A percentile compares a stretch with the other conserved stretches of the same genome.
Conservation (phyloP, 1,140 invertebrate species). For the Bathynomus jamesi region DNA sequence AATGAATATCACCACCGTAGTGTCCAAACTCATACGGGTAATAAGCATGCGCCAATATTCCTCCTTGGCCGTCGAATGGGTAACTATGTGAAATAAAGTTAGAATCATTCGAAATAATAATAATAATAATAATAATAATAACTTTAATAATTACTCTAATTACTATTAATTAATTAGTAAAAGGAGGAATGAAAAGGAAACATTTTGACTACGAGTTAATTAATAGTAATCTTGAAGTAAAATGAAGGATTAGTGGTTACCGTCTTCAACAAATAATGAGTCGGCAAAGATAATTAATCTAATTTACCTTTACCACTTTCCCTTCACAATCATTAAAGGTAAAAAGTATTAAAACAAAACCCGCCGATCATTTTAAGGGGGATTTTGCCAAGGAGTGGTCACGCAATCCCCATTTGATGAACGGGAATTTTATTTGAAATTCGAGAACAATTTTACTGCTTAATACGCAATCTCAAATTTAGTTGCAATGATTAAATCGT, state of each 20-base stretch:
- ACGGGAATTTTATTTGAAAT: too few species aligned
- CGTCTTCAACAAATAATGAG: neutral
- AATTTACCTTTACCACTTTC: neutral
- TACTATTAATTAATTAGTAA: neutral
- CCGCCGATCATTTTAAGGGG: neutral
- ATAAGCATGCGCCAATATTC: conserved; percentile 85
- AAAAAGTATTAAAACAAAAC: neutral
- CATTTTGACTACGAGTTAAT: neutral
- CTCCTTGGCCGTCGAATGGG: conserved; percentile 78
- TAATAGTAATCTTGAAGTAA: neutral
- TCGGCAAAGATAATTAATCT: too few species aligned
- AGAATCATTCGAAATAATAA: neutral
- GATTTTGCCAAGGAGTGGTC: too few species aligned
- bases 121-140: neutral
- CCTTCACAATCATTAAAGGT: neutral
- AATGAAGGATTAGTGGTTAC: neutral
- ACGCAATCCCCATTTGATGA: too few species aligned
- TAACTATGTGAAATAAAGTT: conserved; percentile 56
- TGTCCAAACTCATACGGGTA: conserved; percentile 54
- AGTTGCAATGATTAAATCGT: too few species aligned
- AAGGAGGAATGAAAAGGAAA: neutral
- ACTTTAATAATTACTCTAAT: neutral
- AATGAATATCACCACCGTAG: conserved; percentile 73
- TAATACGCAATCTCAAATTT: too few species aligned
- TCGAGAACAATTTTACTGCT: too few species aligned